These are phyloP conservation scores for Aegithalos caudatus DNA, from an alignment of 2,113 vertebrate genomes.

Conservation along the genomic window DNA sequence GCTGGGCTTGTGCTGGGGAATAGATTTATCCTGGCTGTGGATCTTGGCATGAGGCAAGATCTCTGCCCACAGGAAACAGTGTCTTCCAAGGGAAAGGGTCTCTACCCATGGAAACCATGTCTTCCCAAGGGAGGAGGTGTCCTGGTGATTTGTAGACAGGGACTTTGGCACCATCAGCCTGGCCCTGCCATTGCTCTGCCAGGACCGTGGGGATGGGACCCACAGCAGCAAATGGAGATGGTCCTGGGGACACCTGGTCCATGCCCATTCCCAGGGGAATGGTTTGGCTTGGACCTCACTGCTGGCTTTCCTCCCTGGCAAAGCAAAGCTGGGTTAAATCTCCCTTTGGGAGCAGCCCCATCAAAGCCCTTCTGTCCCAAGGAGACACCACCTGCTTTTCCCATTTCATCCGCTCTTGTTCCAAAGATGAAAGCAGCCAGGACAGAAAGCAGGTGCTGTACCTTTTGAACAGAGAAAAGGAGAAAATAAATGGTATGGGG, in stretches of 20 bases:
- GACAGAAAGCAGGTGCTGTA: not conserved
- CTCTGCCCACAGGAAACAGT: not conserved
- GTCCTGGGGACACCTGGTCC: not conserved
- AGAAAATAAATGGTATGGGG: not conserved
- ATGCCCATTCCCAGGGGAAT: not conserved
- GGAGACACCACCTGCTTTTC: not conserved
- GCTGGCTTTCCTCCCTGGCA: not conserved
- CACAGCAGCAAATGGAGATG: not conserved
- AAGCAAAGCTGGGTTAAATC: not conserved
- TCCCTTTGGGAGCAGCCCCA: not conserved
- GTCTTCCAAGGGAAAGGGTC: not conserved
- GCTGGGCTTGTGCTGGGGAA: not conserved
- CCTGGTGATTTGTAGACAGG: fast-evolving
- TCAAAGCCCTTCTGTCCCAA: not conserved
- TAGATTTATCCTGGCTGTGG: fast-evolving
- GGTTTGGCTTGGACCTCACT: not conserved
- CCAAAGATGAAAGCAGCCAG: not conserved
- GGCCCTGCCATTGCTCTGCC: not conserved
- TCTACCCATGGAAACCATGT: not conserved
- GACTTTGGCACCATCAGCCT: not conserved
- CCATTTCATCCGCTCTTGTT: not conserved
- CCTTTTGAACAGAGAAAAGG: not conserved
- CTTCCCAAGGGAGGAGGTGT: no score
- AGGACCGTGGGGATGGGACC: fast-evolving
- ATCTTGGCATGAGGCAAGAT: no score